Conservation (phyloP, 2,888 invertebrate genomes). For the Glaucopsyche alexis region DNA sequence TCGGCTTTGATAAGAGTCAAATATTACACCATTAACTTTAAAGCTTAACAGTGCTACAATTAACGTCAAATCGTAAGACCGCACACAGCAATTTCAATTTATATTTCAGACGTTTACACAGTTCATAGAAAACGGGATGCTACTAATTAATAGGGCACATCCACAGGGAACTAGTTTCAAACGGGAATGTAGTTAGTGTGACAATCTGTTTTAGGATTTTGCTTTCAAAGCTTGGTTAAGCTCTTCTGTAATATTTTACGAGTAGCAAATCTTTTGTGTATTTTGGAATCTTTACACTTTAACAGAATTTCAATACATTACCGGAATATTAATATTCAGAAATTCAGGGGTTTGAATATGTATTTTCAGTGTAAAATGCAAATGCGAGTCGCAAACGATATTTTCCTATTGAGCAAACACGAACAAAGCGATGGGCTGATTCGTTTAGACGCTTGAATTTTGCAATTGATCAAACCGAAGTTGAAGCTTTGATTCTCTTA, state of each 20-base stretch:
- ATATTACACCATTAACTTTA: not conserved
- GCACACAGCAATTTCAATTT: constrained; percentile 6
- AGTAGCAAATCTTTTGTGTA: not conserved
- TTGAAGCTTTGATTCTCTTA: not conserved
- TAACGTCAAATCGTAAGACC: not conserved
- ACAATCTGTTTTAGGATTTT: constrained; percentile 26
- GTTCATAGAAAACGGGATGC: constrained; percentile 16
- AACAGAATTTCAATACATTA: constrained; percentile 10
- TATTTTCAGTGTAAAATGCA: constrained; percentile 19
- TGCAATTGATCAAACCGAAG: constrained; percentile 12
- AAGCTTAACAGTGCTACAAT: not conserved
- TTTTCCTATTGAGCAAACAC: not conserved
- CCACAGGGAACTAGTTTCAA: constrained; percentile 21
- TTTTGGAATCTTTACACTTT: not conserved
- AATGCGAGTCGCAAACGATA: constrained; percentile 13
- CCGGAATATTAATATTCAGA: constrained; percentile 3
- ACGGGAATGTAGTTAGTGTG: constrained; percentile 19
- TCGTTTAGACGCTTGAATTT: constrained; percentile 20
- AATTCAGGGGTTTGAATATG: constrained; percentile 9
- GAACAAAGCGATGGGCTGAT: constrained; percentile 25
- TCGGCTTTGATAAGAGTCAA: not conserved
- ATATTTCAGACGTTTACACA: constrained; percentile 16
- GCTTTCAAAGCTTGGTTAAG: not conserved
- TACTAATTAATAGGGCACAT: constrained; percentile 26
- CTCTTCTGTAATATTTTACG: not conserved